These are phyloP conservation scores for Syrmaticus mikado DNA, from an alignment of 2,113 vertebrate species.

Conservation along the genomic window DNA sequence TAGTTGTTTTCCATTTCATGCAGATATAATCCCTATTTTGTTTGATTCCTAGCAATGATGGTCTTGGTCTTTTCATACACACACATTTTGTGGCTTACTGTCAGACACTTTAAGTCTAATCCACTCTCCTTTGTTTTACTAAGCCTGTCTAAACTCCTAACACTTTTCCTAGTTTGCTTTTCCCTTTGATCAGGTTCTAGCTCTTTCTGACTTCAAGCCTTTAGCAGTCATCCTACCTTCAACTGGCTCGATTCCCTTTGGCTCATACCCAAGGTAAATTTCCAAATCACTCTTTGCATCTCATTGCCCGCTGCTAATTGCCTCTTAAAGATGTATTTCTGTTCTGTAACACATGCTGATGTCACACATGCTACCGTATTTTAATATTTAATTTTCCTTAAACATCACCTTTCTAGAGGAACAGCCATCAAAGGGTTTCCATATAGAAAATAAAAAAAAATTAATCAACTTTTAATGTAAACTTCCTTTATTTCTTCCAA, in stretches of 20 bases:
- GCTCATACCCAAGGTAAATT: not conserved
- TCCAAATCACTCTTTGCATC: not conserved
- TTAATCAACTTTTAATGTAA: not conserved
- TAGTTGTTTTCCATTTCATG: not conserved
- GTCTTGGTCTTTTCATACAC: not conserved
- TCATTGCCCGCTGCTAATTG: not conserved
- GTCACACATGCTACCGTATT: not conserved
- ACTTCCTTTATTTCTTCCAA: not conserved
- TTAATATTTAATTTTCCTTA: not conserved
- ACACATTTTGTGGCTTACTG: not conserved
- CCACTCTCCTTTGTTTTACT: not conserved
- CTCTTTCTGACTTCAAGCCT: not conserved
- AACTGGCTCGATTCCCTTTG: not conserved
- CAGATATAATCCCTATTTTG: not conserved
- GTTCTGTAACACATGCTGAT: not conserved
- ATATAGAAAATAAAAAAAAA: not conserved
- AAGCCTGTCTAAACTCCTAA: not conserved
- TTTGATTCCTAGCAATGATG: not conserved
- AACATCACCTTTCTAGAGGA: not conserved
- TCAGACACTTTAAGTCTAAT: slow-evolving; percentile 10
- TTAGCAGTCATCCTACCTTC: not conserved
- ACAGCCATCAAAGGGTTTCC: not conserved
- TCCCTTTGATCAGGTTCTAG: not conserved
- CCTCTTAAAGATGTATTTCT: not conserved
- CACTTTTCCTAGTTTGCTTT: not conserved